A percentile compares a stretch with the other conserved stretches of the same genome.
Evolutionary conservation across 2,113 vertebrate genomes (phyloP).

Genomic region (Dromiciops gliroides): DNA sequence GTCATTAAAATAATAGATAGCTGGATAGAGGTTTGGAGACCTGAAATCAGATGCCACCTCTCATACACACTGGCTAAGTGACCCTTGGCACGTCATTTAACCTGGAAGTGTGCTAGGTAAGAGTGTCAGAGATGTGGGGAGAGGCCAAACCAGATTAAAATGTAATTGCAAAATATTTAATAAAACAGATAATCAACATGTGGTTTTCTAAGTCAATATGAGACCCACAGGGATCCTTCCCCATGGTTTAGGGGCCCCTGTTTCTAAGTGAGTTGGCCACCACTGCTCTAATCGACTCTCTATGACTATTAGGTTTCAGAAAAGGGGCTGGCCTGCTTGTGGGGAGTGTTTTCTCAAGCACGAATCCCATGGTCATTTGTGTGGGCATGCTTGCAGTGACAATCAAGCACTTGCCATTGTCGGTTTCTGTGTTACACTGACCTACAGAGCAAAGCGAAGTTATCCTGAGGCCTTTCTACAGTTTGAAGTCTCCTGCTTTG

Average conservation of each 20-base stretch:
- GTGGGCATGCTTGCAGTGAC: neutral
- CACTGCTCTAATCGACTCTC: neutral
- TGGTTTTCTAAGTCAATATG: neutral
- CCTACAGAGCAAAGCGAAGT: slow-evolving; percentile 17
- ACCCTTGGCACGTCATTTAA: neutral
- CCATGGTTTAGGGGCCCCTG: neutral
- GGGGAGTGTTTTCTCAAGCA: neutral
- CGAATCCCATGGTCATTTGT: slow-evolving; percentile 2
- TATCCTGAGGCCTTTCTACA: neutral
- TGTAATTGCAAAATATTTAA: neutral
- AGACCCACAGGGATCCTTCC: neutral
- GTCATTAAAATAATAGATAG: accelerated
- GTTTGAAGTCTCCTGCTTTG: neutral
- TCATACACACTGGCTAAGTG: no score
- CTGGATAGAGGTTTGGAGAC: no score
- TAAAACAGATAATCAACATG: neutral
- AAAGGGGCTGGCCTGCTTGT: no score
- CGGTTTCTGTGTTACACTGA: neutral
- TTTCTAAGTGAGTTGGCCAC: neutral
- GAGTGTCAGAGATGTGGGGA: neutral
- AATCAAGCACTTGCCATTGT: neutral
- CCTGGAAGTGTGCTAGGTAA: no score
- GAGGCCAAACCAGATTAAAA: neutral
- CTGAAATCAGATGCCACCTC: no score
- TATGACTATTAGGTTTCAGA: no score